Percentiles rank a stretch among this genome's conserved stretches.
Evolutionary conservation across 2,888 invertebrate genomes (phyloP).

Genomic region (Oasisia sp.): DNA sequence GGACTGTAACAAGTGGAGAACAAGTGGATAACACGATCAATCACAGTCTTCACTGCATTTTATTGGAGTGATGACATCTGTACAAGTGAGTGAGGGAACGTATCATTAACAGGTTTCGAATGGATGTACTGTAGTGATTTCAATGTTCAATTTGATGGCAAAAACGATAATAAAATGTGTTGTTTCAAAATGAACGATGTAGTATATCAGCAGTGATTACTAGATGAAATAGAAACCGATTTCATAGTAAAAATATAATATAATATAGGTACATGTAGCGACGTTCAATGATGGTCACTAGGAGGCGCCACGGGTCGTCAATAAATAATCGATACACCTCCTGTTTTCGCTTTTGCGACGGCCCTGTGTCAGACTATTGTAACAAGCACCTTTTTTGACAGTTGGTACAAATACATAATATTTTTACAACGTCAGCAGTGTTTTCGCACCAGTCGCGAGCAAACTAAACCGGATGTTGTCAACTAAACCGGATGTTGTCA

Average conservation of each 20-base stretch:
- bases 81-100: background rate
- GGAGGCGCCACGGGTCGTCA: background rate
- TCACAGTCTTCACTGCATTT: background rate
- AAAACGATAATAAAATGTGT: background rate
- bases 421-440: background rate
- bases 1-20: background rate
- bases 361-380: background rate
- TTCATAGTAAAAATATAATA: slow-evolving; percentile 1
- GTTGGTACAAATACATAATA: background rate
- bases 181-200: background rate
- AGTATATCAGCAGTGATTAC: background rate
- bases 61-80: background rate
- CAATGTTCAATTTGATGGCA: background rate
- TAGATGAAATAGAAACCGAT: background rate
- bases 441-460: slow-evolving; percentile 10
- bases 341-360: background rate
- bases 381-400: slow-evolving; percentile 1
- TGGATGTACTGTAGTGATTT: background rate
- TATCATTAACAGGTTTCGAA: background rate
- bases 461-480: background rate
- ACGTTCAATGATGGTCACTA: background rate
- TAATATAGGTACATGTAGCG: background rate
- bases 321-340: slow-evolving; percentile 5
- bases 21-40: background rate
- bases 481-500: background rate